Percentiles rank a stretch among this genome's conserved stretches.
Evolutionary conservation across 2,888 invertebrate species (phyloP).

Genomic region (Mythimna lalbum): DNA sequence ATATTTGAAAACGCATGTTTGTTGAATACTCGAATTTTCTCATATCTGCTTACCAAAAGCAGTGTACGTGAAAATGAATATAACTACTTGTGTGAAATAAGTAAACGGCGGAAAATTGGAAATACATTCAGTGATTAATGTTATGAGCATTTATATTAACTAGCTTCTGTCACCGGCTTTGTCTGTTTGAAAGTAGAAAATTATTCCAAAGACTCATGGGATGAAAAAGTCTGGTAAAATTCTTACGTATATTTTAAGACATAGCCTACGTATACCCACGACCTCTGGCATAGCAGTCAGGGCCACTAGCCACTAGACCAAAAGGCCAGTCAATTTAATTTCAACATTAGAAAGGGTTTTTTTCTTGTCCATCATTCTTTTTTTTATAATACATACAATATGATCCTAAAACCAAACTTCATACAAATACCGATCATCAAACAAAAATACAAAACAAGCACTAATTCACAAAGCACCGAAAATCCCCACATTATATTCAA

Average conservation of each 20-base stretch:
- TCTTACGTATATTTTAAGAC: too few relatives aligned
- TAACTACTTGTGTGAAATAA: slow-evolving; percentile 12
- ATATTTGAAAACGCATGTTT: slow-evolving; percentile 45
- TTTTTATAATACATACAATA: not conserved
- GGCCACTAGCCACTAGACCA: too few relatives aligned
- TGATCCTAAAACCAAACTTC: not conserved
- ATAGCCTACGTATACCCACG: too few relatives aligned
- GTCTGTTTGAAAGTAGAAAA: too few relatives aligned
- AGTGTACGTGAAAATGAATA: slow-evolving; percentile 28
- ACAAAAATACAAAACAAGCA: not conserved
- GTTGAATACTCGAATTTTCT: slow-evolving; percentile 41
- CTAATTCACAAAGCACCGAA: not conserved
- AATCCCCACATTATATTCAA: slow-evolving; percentile 21
- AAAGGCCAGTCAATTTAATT: too few relatives aligned
- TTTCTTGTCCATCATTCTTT: too few relatives aligned
- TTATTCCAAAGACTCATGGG: too few relatives aligned
- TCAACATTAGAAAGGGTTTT: not conserved
- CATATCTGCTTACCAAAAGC: slow-evolving; percentile 46
- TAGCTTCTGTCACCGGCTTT: not conserved
- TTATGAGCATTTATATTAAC: not conserved
- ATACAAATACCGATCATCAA: slow-evolving; percentile 7
- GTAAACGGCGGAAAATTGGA: slow-evolving; percentile 1
- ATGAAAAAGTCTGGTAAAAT: too few relatives aligned
- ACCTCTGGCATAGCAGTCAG: too few relatives aligned
- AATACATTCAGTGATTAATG: not conserved